Evolutionary conservation across 2,113 vertebrate species (phyloP), one percentile per base, ranked within the genome.

Genomic region (Murina feae): DNA sequence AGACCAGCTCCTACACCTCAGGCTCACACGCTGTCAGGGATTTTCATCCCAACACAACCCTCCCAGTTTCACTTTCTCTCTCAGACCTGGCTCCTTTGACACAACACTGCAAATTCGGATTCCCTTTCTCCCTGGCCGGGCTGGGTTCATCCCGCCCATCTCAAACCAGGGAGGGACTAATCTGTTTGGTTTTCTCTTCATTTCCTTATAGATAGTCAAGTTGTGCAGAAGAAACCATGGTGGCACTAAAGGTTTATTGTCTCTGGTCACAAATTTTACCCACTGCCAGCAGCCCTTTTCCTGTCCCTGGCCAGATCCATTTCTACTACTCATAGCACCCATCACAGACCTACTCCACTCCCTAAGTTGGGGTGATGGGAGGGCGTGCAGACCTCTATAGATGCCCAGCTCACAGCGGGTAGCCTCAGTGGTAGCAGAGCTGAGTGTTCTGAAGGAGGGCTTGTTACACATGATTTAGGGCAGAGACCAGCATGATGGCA

Each of bases 311-410:
- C 35, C 74, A 79, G 63, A 86, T 10, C 9, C 49, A 55, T 63
- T 65, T 23, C 39, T 49, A 35, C 23, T 20, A 4, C 1, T 39
- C 1, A 1, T 4, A 20, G 21, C 39, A 42, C 16, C 3, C 1
- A 51, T 69, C 23, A 55, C 37, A 17, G 21, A 32, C 9, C 23
- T 0, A 10, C 8, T 7, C 12, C 51, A 23, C 17, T 2, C 1
- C 37, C 78, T 16, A 21, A 10, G 13, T 17, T 2, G 0, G 0
- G 6, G 18, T 11, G 55, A 49, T 6, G 9, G 23, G 0, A 47
- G 6, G 17, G 74, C 0, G 0, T 3, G 2, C 32, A 8, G 80
- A n/a, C 2, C 5, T 30, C 14, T 30, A 2, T 8, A 8, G 87
- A 20, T 0, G 1, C 2, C 7, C 4, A 11, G 55, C 10, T 17